Conservation (phyloP, 2,888 invertebrate genomes). For the Volucella zonaria region DNA sequence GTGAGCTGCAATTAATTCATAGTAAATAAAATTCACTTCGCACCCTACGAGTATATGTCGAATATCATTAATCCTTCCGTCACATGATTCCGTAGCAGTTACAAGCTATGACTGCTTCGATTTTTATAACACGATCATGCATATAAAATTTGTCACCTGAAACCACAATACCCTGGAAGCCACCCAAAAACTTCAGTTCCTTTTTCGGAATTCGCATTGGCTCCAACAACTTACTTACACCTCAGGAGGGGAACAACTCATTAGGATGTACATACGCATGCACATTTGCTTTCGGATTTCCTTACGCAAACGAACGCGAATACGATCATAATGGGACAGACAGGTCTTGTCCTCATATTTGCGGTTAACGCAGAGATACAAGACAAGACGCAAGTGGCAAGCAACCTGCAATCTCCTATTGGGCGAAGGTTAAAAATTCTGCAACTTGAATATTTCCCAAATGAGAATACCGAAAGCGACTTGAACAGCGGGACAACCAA, state of each 20-base stretch:
- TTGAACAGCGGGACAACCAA: conserved; percentile 29
- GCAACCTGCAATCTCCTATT: conserved; percentile 54
- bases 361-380: conserved; percentile 36
- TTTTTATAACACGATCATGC: conserved; percentile 63
- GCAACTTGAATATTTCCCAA: conserved; percentile 58
- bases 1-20: no score
- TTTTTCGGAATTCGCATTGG: conserved; percentile 51
- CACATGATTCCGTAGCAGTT: conserved; percentile 55
- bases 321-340: conserved; percentile 39
- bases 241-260: conserved; percentile 41
- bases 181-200: conserved; percentile 69
- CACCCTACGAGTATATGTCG: not conserved
- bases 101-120: conserved; percentile 28
- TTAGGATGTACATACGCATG: conserved; percentile 63
- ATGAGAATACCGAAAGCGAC: conserved; percentile 42
- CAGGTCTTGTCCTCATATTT: conserved; percentile 67
- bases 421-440: conserved; percentile 64
- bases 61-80: conserved; percentile 44
- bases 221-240: conserved; percentile 5
- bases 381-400: not conserved
- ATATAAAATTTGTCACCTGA: conserved; percentile 71
- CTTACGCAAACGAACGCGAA: conserved; percentile 41
- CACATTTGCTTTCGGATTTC: conserved; percentile 69
- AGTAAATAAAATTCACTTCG: not conserved
- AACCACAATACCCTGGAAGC: conserved; percentile 71